These are phyloP conservation scores for Tipula unca DNA, from an alignment of 2,888 invertebrate genomes.

Conservation along the genomic window DNA sequence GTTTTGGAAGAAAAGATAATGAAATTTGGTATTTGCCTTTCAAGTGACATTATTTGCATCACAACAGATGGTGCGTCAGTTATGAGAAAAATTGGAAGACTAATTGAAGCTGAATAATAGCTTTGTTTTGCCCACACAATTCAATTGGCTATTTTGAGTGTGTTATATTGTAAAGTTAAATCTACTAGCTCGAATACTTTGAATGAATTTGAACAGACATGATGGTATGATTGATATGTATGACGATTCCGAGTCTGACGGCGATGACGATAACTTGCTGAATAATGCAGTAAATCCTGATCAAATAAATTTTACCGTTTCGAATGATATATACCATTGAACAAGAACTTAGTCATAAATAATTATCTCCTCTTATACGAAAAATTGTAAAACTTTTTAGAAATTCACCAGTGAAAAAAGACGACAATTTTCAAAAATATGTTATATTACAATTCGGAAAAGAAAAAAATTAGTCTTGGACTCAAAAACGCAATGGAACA, in stretches of 20 bases:
- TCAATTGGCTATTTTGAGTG: background rate
- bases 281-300: background rate
- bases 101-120: background rate
- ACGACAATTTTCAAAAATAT: background rate
- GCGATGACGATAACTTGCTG: background rate
- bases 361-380: background rate
- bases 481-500: background rate
- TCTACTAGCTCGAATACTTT: background rate
- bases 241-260: background rate
- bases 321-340: background rate
- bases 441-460: constrained; percentile 9
- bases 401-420: background rate
- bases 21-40: too few relatives aligned
- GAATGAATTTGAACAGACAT: background rate
- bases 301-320: background rate
- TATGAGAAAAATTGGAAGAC: too few relatives aligned
- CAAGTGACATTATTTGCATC: too few relatives aligned
- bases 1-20: too few relatives aligned
- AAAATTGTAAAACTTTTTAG: background rate
- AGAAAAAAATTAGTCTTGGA: background rate
- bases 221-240: background rate
- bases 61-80: too few relatives aligned
- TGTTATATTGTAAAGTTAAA: background rate
- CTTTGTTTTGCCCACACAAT: background rate
- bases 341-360: background rate